These are phyloP conservation scores for Hydrotaea cyrtoneurina DNA, from an alignment of 2,888 invertebrate species.

Conservation along the genomic window DNA sequence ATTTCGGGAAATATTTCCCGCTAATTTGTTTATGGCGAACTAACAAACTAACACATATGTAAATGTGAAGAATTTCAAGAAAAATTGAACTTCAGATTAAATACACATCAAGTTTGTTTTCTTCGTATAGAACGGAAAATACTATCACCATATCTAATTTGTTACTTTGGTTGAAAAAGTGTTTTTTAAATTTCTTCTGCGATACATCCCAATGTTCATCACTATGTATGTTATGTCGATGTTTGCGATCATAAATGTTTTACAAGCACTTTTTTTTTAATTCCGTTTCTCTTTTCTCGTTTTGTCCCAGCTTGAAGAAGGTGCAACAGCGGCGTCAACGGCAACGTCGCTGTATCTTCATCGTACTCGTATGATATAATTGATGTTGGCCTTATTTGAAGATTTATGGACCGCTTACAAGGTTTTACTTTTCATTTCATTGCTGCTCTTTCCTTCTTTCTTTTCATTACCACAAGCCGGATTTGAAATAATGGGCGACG, in stretches of 20 bases:
- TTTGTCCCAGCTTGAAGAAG: neutral
- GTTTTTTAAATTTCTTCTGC: neutral
- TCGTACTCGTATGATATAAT: constrained; percentile 29
- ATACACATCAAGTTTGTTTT: no score
- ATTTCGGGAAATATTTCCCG: no score
- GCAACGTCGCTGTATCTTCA: neutral
- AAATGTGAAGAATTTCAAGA: no score
- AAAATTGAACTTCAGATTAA: no score
- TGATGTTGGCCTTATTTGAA: constrained; percentile 49
- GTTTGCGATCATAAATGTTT: neutral
- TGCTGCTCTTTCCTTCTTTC: constrained; percentile 23
- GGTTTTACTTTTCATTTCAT: constrained; percentile 48
- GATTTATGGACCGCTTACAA: constrained; percentile 42
- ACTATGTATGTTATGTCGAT: no score
- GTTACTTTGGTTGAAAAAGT: no score
- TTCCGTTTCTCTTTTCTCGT: neutral
- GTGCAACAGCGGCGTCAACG: constrained; percentile 16
- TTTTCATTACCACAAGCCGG: constrained; percentile 55
- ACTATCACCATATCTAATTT: no score
- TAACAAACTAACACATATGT: no score
- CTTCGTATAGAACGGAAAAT: no score
- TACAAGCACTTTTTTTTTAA: neutral
- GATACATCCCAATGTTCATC: neutral
- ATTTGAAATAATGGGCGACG: constrained; percentile 15
- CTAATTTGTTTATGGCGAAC: no score